These are phyloP conservation scores for Tenthredo mesomela DNA, from an alignment of 2,888 invertebrate genomes.

Conservation along the genomic window DNA sequence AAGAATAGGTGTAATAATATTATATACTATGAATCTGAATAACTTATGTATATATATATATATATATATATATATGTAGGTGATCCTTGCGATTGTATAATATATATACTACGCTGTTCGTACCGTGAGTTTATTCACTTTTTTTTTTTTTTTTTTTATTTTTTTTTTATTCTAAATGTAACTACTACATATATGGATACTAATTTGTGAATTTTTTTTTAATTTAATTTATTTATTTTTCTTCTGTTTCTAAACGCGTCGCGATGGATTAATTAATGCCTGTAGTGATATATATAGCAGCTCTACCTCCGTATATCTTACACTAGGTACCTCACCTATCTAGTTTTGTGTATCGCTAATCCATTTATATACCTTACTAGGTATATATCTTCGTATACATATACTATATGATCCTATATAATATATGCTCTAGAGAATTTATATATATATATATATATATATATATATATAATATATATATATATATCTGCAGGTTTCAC, in stretches of 20 bases:
- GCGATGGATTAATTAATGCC: background rate
- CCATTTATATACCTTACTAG: background rate
- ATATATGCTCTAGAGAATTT: too few species aligned
- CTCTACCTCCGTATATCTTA: background rate
- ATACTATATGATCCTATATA: too few species aligned
- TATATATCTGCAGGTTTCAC: too few species aligned
- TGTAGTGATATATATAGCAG: slow-evolving; percentile 14
- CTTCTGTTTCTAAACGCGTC: background rate
- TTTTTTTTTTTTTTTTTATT: background rate
- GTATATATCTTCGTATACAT: background rate
- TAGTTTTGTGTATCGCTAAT: background rate
- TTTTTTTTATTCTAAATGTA: background rate
- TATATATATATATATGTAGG: too few species aligned
- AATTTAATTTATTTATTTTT: too few species aligned
- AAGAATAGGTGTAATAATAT: too few species aligned
- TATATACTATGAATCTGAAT: too few species aligned
- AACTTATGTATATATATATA: too few species aligned
- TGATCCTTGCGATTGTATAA: too few species aligned
- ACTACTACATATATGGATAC: background rate
- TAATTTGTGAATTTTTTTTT: background rate
- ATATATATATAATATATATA: too few species aligned
- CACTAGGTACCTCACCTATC: background rate
- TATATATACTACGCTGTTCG: too few species aligned
- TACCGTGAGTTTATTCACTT: background rate
- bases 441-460: too few species aligned